Conservation (phyloP, 1,140 invertebrate genomes). For the Brachionus paranguensis region DNA sequence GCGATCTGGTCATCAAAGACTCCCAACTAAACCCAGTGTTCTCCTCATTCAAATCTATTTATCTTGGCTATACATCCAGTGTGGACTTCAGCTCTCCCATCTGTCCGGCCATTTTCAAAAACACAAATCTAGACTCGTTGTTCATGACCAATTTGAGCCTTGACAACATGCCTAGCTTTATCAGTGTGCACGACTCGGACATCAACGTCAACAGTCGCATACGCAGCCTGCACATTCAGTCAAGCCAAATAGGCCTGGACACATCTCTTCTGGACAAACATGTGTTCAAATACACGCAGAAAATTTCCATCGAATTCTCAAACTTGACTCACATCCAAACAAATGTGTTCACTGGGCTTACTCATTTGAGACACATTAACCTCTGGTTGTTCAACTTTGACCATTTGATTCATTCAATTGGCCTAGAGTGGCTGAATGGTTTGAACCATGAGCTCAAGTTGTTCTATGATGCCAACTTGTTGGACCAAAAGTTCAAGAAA, state of each 20-base stretch:
- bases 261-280: not conserved
- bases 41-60: not conserved
- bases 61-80: not conserved
- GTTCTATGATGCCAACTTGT: not conserved
- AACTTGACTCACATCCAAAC: not conserved
- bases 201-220: not conserved
- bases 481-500: not conserved
- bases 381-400: conserved; percentile 21
- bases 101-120: conserved; percentile 5
- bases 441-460: not conserved
- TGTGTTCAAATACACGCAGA: not conserved
- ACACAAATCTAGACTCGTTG: not conserved
- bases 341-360: not conserved
- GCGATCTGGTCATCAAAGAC: not conserved
- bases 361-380: not conserved
- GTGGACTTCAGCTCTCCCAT: not conserved
- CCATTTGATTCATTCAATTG: not conserved
- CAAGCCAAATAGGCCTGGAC: not conserved
- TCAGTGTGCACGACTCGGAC: not conserved
- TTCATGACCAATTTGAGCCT: not conserved
- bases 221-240: not conserved
- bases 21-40: not conserved
- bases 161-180: not conserved
- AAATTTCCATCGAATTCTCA: conserved; percentile 8
- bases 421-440: not conserved